Percentiles rank a stretch among this genome's conserved stretches.
These are phyloP conservation scores for Synanthedon myopaeformis DNA, from an alignment of 2,888 invertebrate genomes.

Conservation along the genomic window DNA sequence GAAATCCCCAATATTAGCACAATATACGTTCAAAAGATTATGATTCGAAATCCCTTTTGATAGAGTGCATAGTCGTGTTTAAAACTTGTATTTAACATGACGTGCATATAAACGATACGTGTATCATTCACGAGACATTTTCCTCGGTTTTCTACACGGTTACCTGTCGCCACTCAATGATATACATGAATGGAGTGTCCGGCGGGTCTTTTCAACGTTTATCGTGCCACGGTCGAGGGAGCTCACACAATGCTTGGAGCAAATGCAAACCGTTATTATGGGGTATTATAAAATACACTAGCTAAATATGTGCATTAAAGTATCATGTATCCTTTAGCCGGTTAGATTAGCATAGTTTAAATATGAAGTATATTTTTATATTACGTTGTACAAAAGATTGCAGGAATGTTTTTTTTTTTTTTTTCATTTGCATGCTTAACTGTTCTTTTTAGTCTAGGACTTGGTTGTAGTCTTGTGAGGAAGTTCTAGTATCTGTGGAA, in stretches of 20 bases:
- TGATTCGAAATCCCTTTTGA: too few relatives aligned
- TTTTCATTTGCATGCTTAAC: too few relatives aligned
- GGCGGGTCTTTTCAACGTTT: slow-evolving; percentile 52
- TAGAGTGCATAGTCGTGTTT: too few relatives aligned
- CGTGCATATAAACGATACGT: background rate
- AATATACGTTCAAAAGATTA: too few relatives aligned
- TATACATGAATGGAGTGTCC: slow-evolving; percentile 61
- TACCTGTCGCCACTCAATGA: slow-evolving; percentile 40
- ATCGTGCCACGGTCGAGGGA: slow-evolving; percentile 40
- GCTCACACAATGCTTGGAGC: slow-evolving; percentile 42
- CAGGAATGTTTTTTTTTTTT: too few relatives aligned
- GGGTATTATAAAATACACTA: background rate
- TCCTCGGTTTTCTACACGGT: slow-evolving; percentile 40
- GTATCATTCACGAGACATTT: slow-evolving; percentile 3
- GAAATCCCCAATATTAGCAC: too few relatives aligned
- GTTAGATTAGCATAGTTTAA: background rate
- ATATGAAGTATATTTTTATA: too few relatives aligned
- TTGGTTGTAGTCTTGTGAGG: too few relatives aligned
- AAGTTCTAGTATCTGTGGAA: too few relatives aligned
- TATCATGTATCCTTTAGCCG: background rate
- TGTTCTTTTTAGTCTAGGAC: too few relatives aligned
- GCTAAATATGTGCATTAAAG: slow-evolving; percentile 6
- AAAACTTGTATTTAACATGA: too few relatives aligned
- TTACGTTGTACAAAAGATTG: too few relatives aligned
- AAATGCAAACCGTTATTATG: slow-evolving; percentile 15